A percentile compares a stretch with the other conserved stretches of the same genome.
Conservation (phyloP, 2,888 invertebrate genomes). For the Hypena proboscidalis region DNA sequence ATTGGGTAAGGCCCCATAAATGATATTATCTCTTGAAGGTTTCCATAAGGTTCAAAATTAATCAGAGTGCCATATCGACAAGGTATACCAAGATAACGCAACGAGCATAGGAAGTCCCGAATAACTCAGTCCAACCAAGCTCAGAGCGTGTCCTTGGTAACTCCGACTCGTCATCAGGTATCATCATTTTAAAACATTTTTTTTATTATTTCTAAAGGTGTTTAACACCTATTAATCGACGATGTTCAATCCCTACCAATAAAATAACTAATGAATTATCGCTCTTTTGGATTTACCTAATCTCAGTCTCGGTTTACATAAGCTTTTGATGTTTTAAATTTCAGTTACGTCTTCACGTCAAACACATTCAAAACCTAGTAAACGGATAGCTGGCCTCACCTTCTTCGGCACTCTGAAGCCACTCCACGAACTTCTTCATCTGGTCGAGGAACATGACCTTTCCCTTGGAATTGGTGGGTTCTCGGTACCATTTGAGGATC, state of each 20-base stretch:
- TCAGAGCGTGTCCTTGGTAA: conserved; percentile 36
- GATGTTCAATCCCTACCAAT: no score
- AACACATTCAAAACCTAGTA: background rate
- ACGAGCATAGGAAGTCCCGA: conserved; percentile 51
- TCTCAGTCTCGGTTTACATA: no score
- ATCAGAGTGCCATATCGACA: conserved; percentile 81
- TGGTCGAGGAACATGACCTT: conserved; percentile 99
- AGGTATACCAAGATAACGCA: conserved; percentile 38
- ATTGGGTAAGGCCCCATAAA: no score
- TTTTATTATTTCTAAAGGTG: no score
- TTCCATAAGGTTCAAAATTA: background rate
- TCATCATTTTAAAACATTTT: conserved; percentile 67
- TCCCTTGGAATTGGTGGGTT: conserved; percentile 95
- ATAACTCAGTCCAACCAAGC: conserved; percentile 62
- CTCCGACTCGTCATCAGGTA: conserved; percentile 84
- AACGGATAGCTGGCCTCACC: conserved; percentile 60
- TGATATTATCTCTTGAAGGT: no score
- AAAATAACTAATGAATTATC: no score
- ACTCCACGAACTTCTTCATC: conserved; percentile 99
- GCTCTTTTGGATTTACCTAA: no score
- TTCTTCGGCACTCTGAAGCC: conserved; percentile 98
- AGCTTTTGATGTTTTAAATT: no score
- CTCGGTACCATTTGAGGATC: conserved; percentile 98
- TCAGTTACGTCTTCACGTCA: no score
- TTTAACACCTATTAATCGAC: no score